Percentiles rank a stretch among this genome's conserved stretches.
phyloP scores from a whole-genome alignment of 2,797 vertebrate genomes.

The Hyperoplus immaculatus region DNA sequence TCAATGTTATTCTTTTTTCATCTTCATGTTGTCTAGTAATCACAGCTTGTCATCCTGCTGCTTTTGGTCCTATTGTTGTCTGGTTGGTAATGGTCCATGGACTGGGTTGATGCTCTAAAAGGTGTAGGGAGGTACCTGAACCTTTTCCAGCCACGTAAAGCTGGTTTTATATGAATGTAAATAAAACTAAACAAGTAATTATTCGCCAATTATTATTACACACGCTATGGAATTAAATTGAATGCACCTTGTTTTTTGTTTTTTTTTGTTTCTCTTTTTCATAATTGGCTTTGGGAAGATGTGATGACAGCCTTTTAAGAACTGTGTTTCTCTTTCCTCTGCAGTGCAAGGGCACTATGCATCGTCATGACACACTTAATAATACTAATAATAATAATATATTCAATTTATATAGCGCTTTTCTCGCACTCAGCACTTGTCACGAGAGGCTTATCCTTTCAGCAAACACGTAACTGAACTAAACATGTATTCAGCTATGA shows the following conservation, averaged over 20 bases:
- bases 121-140: neutral
- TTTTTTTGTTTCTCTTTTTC: slow-evolving; percentile 2
- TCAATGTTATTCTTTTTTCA: neutral
- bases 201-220: slow-evolving; percentile 22
- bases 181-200: slow-evolving; percentile 9
- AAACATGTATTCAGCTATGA: slow-evolving; percentile 30
- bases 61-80: neutral
- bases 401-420: no score
- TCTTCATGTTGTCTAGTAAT: neutral
- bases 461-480: slow-evolving; percentile 6
- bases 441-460: slow-evolving; percentile 26
- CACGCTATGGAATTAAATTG: slow-evolving; percentile 29
- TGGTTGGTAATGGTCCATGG: neutral
- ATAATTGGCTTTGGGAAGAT: slow-evolving; percentile 4
- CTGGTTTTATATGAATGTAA: slow-evolving; percentile 12
- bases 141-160: neutral
- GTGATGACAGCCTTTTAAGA: slow-evolving; percentile 26
- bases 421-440: neutral
- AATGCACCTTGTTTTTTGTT: slow-evolving; percentile 6
- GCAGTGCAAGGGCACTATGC: slow-evolving; percentile 12
- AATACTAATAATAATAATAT: no score
- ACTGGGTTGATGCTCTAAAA: neutral
- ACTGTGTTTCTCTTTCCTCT: slow-evolving; percentile 4
- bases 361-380: slow-evolving; percentile 3
- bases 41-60: neutral